Evolutionary conservation across 2,888 invertebrate genomes (phyloP).

Genomic region (Brachylomia viminalis): DNA sequence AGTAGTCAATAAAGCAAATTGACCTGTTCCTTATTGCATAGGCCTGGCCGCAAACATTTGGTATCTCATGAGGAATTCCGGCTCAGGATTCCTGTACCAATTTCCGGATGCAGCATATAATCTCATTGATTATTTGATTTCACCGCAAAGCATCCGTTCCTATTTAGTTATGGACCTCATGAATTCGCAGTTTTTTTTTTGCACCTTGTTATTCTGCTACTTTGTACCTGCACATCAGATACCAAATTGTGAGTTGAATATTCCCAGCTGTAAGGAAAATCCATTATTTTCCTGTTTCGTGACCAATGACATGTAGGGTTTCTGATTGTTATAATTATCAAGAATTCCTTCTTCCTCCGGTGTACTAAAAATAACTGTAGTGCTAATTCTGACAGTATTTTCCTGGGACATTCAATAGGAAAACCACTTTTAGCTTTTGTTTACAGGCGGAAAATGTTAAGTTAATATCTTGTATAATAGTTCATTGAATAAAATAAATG

Average conservation of each 20-base stretch:
- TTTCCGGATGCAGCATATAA: slow-evolving; percentile 42
- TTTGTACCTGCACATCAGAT: neutral
- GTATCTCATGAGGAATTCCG: slow-evolving; percentile 36
- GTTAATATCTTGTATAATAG: neutral
- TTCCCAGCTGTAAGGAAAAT: slow-evolving; percentile 35
- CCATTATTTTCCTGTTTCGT: slow-evolving; percentile 10
- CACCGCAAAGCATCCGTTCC: slow-evolving; percentile 44
- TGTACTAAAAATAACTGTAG: neutral
- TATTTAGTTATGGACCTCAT: slow-evolving; percentile 38
- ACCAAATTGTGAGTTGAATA: neutral
- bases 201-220: neutral
- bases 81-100: slow-evolving; percentile 32
- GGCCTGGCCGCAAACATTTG: slow-evolving; percentile 38
- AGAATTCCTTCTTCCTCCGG: neutral
- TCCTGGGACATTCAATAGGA: neutral
- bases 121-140: slow-evolving; percentile 41
- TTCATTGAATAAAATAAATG: slow-evolving; percentile 9
- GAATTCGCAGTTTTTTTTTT: slow-evolving; percentile 19
- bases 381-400: neutral
- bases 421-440: neutral
- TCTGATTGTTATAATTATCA: neutral
- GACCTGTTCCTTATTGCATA: slow-evolving; percentile 22
- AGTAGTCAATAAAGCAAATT: neutral
- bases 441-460: neutral
- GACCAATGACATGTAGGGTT: neutral